These are phyloP conservation scores for Caradrina kadenii DNA, from an alignment of 2,888 invertebrate species.

Conservation along the genomic window DNA sequence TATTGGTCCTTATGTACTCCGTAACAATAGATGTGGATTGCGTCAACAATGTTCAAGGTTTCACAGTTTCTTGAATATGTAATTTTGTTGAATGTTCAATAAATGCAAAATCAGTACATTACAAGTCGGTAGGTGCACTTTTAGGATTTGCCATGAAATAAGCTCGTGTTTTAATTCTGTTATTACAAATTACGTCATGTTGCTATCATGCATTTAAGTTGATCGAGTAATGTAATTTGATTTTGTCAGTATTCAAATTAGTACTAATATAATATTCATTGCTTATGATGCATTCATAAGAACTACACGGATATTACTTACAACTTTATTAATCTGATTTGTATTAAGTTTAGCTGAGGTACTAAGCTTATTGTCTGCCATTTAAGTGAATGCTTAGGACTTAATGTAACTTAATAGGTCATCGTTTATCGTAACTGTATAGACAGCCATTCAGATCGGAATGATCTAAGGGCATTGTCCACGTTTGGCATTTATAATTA, in stretches of 20 bases:
- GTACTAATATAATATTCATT: background rate
- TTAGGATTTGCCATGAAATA: background rate
- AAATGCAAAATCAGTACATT: background rate
- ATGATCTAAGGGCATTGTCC: conserved; percentile 44
- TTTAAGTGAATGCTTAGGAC: conserved; percentile 32
- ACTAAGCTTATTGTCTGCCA: conserved; percentile 16
- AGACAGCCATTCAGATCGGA: conserved; percentile 5
- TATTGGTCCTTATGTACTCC: conserved; percentile 4
- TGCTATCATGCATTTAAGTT: conserved; percentile 5
- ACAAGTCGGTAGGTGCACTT: background rate
- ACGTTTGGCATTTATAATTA: conserved; percentile 51
- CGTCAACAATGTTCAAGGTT: background rate
- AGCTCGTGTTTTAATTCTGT: too few species aligned
- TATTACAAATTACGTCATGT: background rate
- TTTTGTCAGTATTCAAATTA: conserved; percentile 15
- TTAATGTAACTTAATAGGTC: conserved; percentile 39
- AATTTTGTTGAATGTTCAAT: background rate
- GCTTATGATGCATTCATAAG: background rate
- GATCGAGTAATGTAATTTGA: background rate
- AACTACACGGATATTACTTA: background rate
- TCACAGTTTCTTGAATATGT: background rate
- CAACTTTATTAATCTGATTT: conserved; percentile 2
- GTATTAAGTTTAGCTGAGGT: background rate
- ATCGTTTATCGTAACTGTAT: conserved; percentile 46
- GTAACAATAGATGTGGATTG: background rate